Base-by-base conservation (phyloP, 2,113 vertebrate genomes). In the Melanostigma gelatinosum region DNA sequence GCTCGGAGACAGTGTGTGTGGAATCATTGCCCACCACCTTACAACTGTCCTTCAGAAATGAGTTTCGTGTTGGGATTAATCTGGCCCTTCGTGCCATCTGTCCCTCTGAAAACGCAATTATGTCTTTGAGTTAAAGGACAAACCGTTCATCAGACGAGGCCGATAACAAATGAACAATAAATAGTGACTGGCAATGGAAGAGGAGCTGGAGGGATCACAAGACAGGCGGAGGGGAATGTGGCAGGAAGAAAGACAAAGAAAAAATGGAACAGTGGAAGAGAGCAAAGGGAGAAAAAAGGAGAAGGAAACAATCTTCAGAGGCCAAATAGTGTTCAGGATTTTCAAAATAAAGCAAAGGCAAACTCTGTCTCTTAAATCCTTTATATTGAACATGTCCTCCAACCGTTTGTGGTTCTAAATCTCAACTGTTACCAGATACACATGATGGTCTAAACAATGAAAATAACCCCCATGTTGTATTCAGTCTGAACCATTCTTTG, bases 61-160 rank as follows among this genome's bases (percentile, higher is more conserved):
- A 93, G 84, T 90, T 85, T 84, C 74, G 75, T 50, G 69, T 79
- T 79, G 52, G 87, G 87, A 93, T 92, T 87, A 89, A 88, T 87
- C 52, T 38, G 55, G 69, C 81, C 66, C 75, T 38, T 22, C 2
- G 54, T 78, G 83, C 82, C 78, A 58, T 82, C 66, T 86, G 66
- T 63, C 73, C 70, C 83, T 84, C 83, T 87, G 83, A 72, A 86
- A 90, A 93, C 24, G 60, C 83, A 91, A 93, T 93, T 90, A 92
- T 69, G 83, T 83, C 65, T 86, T 46, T 57, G 58, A 79, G 80
- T 71, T 78, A 92, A 90, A 93, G 89, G 87, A 90, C 90, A 89
- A 87, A 75, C 36, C 50, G 55, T 88, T 87, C 70, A 83, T 88
- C 86, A 87, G 79, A 54, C 2, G 2, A 72, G 66, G 40, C 46